Evolutionary conservation across 2,113 vertebrate species (phyloP).

Genomic region (Nematolebias whitei): DNA sequence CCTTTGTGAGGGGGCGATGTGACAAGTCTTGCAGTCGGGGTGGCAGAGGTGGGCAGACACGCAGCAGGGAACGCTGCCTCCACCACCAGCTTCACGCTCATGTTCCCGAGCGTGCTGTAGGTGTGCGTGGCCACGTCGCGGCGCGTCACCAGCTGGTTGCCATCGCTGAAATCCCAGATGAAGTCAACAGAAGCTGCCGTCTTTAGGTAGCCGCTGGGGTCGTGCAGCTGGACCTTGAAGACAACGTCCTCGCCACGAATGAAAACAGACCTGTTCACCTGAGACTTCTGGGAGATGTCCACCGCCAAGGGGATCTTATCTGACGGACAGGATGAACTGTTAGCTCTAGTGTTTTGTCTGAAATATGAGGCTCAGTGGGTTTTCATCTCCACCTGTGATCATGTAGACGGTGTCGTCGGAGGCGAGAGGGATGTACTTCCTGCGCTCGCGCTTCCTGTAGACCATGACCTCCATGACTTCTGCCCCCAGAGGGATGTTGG

Average conservation of each 20-base stretch:
- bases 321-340: slow-evolving; percentile 49
- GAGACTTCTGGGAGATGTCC: slow-evolving; percentile 87
- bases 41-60: slow-evolving; percentile 76
- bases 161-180: slow-evolving; percentile 91
- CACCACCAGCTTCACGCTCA: slow-evolving; percentile 85
- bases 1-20: slow-evolving; percentile 53
- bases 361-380: not conserved
- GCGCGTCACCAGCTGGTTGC: slow-evolving; percentile 86
- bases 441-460: slow-evolving; percentile 82
- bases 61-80: slow-evolving; percentile 84
- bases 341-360: not conserved
- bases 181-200: slow-evolving; percentile 83
- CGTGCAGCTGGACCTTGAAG: slow-evolving; percentile 87
- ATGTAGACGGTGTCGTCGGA: slow-evolving; percentile 79
- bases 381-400: slow-evolving; percentile 84
- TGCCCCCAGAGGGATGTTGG: slow-evolving; percentile 84
- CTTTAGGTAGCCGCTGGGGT: slow-evolving; percentile 91
- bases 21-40: slow-evolving; percentile 60
- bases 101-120: slow-evolving; percentile 83
- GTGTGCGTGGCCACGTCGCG: slow-evolving; percentile 81
- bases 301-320: slow-evolving; percentile 91
- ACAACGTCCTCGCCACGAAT: slow-evolving; percentile 84
- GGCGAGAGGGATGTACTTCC: slow-evolving; percentile 79
- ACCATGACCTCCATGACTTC: slow-evolving; percentile 89
- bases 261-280: slow-evolving; percentile 85